Base-by-base conservation (phyloP, 2,113 vertebrate species). In the Pycnonotus jocosus region DNA sequence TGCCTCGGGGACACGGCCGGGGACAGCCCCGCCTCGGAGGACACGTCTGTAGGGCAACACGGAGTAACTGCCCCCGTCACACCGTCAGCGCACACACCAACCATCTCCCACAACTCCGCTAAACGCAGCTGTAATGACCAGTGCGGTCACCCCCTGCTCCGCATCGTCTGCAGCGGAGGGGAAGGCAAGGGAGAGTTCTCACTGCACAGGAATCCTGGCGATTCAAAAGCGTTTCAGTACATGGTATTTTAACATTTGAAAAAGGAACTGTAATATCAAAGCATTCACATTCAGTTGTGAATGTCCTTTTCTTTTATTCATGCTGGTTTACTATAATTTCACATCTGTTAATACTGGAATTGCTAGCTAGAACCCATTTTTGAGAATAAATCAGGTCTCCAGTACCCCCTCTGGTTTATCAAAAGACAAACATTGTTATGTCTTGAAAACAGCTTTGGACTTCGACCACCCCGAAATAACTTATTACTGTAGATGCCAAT, bases 151-250 rank as follows among this genome's bases (percentile, higher is more conserved):
- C 6, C 40, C 40, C 57, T 25, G 82, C 9, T 30, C 50, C 0
- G 0, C 44, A 11, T 4, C 8, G 6, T 2, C 76, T 44, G 76
- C 19, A 9, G 48, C 18, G 0, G 9, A 56, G 15, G 22, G 24
- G n/a, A 56, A 60, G 45, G 35, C 42, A 50, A 33, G 1, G 17
- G 28, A 47, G n/a, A 40, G n/a, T 10, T 65, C 45, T 44, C 35
- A 8, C 21, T 18, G 47, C 31, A 73, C 33, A 6, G 24, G 40
- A 65, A 79, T 15, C 22, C 19, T 15, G 28, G 22, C 4, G 42
- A 62, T 35, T 78, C 47, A 12, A 8, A 76, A 48, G 14, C 7
- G 61, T 85, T 61, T 56, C 9, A 73, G 57, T 22, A 40, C 7
- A 7, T 1, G 25, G 0, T 27, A 42, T 60, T 76, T 70, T n/a